Percentiles rank a stretch among this genome's conserved stretches.
phyloP scores from a whole-genome alignment of 1,140 invertebrate species.

The Aphaenogaster floridana region DNA sequence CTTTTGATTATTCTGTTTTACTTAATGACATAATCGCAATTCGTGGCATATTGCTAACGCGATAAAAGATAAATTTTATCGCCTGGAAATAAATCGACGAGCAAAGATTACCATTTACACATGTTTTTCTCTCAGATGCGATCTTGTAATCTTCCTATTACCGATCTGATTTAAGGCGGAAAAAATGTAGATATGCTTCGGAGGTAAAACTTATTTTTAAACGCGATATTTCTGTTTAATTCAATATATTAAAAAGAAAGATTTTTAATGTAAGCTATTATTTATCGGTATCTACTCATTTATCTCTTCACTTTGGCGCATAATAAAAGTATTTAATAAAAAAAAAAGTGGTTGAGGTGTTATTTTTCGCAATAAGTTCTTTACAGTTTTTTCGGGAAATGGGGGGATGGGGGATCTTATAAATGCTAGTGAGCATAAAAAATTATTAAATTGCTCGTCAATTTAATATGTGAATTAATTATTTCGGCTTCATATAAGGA shows the following conservation, averaged over 20 bases:
- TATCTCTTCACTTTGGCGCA: background rate
- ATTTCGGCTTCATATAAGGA: too few species aligned
- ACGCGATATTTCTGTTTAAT: background rate
- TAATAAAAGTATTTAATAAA: background rate
- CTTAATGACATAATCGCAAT: background rate
- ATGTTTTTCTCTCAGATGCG: background rate
- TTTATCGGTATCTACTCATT: background rate
- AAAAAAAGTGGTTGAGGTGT: too few species aligned
- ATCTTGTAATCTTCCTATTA: background rate
- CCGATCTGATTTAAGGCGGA: background rate
- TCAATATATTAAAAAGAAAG: slow-evolving; percentile 51
- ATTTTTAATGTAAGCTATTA: slow-evolving; percentile 34
- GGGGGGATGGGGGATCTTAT: too few species aligned
- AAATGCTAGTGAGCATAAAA: too few species aligned
- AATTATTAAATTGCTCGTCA: too few species aligned
- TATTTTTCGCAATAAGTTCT: too few species aligned
- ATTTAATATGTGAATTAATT: too few species aligned
- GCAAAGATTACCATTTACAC: background rate
- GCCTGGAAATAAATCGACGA: background rate
- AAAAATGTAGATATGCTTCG: background rate
- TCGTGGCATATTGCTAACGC: background rate
- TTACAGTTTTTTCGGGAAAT: too few species aligned
- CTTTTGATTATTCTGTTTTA: background rate
- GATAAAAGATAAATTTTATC: background rate
- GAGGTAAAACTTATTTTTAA: background rate